Evolutionary conservation across 2,113 vertebrate genomes (phyloP).

Genomic region (Okapia johnstoni): DNA sequence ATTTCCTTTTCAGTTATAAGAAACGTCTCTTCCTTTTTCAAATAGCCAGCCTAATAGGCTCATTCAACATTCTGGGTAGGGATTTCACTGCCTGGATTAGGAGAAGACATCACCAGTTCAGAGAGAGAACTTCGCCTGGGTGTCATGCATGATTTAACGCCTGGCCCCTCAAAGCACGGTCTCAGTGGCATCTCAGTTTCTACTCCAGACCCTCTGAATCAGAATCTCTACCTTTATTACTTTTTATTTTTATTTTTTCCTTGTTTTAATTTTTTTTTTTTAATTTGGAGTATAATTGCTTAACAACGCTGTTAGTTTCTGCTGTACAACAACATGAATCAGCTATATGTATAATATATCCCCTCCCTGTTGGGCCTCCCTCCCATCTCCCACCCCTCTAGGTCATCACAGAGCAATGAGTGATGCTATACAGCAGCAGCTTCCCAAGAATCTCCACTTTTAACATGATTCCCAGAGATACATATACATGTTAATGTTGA

Average conservation of each 20-base stretch:
- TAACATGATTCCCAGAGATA: background rate
- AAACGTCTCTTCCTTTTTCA: constrained; percentile 27
- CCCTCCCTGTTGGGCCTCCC: background rate
- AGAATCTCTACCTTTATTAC: background rate
- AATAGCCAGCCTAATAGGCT: background rate
- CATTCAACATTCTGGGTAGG: background rate
- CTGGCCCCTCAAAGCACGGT: background rate
- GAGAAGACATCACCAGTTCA: background rate
- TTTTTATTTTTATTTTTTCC: background rate
- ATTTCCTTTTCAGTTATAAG: constrained; percentile 23
- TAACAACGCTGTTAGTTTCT: background rate
- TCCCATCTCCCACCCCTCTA: background rate
- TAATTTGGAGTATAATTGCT: background rate
- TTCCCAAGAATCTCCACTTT: background rate
- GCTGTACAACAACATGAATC: background rate
- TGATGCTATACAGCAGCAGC: background rate
- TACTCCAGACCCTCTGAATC: background rate
- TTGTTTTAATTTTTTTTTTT: background rate
- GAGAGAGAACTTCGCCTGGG: background rate
- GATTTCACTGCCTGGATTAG: background rate
- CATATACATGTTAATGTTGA: background rate
- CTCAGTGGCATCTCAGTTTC: background rate
- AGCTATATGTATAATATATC: background rate
- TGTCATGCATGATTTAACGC: background rate
- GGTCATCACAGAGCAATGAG: background rate